These are phyloP conservation scores for Andinoacara biseriatus DNA, from an alignment of 2,113 vertebrate genomes.

Conservation along the genomic window DNA sequence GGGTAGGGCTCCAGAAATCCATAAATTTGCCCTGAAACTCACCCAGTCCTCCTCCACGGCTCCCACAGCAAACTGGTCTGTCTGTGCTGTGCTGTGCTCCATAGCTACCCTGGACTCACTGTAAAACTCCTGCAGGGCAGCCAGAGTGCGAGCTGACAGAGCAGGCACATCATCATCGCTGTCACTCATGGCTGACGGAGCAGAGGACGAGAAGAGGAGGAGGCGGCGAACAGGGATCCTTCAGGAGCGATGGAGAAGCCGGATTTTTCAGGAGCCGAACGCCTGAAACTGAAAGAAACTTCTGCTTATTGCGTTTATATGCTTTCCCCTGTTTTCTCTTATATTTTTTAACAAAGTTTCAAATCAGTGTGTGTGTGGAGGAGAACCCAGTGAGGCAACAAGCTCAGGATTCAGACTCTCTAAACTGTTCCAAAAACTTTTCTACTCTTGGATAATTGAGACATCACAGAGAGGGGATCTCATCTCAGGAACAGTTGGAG, in stretches of 20 bases:
- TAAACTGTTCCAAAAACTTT: background rate
- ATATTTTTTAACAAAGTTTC: background rate
- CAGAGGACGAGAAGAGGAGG: background rate
- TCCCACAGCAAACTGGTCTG: slow-evolving; percentile 82
- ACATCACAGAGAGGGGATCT: background rate
- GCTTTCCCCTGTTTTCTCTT: background rate
- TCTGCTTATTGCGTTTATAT: background rate
- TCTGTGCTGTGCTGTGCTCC: background rate
- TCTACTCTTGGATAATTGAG: background rate
- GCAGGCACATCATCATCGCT: slow-evolving; percentile 85
- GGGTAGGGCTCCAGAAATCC: no score
- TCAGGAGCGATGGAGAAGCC: no score
- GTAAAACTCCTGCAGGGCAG: slow-evolving; percentile 93
- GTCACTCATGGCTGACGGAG: slow-evolving; percentile 80
- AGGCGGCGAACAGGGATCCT: background rate
- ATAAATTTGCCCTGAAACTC: slow-evolving; percentile 46
- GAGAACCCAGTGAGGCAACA: background rate
- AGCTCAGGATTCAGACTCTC: background rate
- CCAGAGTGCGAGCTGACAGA: slow-evolving; percentile 87
- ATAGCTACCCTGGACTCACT: slow-evolving; percentile 76
- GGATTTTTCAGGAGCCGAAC: background rate
- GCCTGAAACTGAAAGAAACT: background rate
- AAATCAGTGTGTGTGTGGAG: background rate
- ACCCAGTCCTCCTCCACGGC: slow-evolving; percentile 95
- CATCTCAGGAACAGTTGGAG: background rate